Evolutionary conservation across 2,797 vertebrate genomes (phyloP), one percentile per base, ranked within the genome.

Genomic region (Gymnothorax reevesii): DNA sequence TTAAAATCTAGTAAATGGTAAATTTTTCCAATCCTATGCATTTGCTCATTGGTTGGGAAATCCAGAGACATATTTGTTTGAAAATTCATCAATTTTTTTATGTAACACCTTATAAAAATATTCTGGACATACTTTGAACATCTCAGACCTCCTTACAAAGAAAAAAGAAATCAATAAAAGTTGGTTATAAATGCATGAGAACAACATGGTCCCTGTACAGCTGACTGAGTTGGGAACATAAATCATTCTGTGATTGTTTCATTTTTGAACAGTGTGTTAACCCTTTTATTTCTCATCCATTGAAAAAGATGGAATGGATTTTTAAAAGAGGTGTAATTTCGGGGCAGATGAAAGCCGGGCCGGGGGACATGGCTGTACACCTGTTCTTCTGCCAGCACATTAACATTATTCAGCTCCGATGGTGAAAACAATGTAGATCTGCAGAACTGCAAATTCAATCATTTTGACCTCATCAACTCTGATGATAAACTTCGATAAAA

Each of bases 191-290:
- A 66, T 71, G 69, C 27, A 71, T 71, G 42, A 77, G 42, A 49
- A 77, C 73, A 77, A 77, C 27, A 49, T 49, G 15, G 15, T 20
- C 42, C 49, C 4, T 77, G 25, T 17, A 77, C 12, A 13, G 42
- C 27, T 42, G 33, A 42, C 73, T 77, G 73, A 49, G 13, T 5
- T 77, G 73, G 73, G 73, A 77, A 12, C 42, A 77, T 77, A 77
- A 77, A 77, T 77, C 73, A 77, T 77, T 77, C 33, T 71, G 69
- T 71, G 69, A 71, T 71, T 27, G 69, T 71, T 25, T 33, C 69
- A 71, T 71, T 71, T 71, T 15, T 27, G 27, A 71, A 71, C 12
- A 4, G 25, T 3, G 10, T 71, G 69, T 71, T 71, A 71, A 71
- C 69, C 69, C 69, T 33, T 71, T 71, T 2, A 71, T 71, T 66